Base-by-base conservation (phyloP, 2,797 vertebrate species). In the Avahi laniger region DNA sequence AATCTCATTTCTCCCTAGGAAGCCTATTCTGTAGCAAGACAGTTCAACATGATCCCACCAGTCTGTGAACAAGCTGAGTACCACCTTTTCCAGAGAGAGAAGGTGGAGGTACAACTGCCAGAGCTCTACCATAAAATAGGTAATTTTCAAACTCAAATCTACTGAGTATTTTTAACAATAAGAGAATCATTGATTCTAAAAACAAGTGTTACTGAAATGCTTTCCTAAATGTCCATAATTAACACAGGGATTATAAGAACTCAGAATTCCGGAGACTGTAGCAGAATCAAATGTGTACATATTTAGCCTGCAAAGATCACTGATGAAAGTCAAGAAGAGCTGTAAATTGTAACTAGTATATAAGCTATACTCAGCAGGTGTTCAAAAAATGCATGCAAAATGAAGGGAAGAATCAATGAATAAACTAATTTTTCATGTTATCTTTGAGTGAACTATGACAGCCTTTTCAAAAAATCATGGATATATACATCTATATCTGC, bases 61-160 rank as follows among this genome's bases (percentile, higher is more conserved):
- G 99, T 99, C 95, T 99, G 99, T 41, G 99, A 99, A 73, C 99
- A 99, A 98, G 99, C 99, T 0, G 99, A 99, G 97, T 99, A 99
- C 91, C 99, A 99, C 85, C 99, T 99, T 72, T 99, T 99, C 98
- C 99, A 99, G 96, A 99, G 99, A 92, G 99, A 99, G 98, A 99
- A 99, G 98, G 99, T 99, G 59, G 99, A 99, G 98, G 99, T 99
- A 81, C 99, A 99, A 93, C 99, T 99, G 50, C 99, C 99, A 0
- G 99, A 99, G 93, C 97, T 99, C 69, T 99, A 99, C 97, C 99
- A 99, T 97, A 99, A 99, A 98, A 99, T 99, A 97, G 99, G 99
- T 99, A 99, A 99, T 98, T 95, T 84, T 96, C 94, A 82, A 67
- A 88, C 2, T 83, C 57, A 50, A 90, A 33, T 41, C 54, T 59